Evolutionary conservation across 2,113 vertebrate species (phyloP).

Genomic region (Poecile atricapillus): DNA sequence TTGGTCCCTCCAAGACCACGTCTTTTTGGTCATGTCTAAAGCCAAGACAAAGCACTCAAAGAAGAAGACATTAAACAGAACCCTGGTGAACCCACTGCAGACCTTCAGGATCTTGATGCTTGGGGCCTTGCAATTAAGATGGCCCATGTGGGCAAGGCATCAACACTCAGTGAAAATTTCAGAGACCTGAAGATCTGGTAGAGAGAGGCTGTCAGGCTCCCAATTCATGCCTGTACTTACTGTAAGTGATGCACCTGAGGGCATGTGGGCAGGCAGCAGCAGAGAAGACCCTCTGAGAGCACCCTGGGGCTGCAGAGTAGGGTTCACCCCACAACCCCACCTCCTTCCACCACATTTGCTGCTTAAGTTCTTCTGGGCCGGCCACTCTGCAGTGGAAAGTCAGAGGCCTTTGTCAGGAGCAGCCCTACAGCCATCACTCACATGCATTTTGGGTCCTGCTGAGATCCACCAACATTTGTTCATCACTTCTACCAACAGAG

Average conservation of each 20-base stretch:
- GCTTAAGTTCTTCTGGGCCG: background rate
- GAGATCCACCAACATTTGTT: background rate
- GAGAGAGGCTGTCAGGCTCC: background rate
- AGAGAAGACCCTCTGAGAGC: background rate
- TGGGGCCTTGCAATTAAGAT: background rate
- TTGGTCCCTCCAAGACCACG: accelerated
- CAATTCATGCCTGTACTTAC: background rate
- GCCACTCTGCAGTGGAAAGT: background rate
- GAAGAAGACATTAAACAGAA: background rate
- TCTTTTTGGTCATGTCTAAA: background rate
- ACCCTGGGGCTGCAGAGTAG: background rate
- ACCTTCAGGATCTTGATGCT: background rate
- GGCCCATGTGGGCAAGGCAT: background rate
- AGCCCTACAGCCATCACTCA: background rate
- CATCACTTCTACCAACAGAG: background rate
- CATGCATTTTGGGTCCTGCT: background rate
- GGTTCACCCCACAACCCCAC: background rate
- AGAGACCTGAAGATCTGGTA: background rate
- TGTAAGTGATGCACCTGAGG: accelerated
- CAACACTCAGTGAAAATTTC: accelerated
- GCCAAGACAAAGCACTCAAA: accelerated
- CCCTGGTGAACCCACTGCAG: accelerated
- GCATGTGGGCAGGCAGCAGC: background rate
- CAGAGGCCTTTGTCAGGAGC: background rate
- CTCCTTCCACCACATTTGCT: background rate